These are phyloP conservation scores for Glyptemys insculpta DNA, from an alignment of 2,797 vertebrate species.

Conservation along the genomic window DNA sequence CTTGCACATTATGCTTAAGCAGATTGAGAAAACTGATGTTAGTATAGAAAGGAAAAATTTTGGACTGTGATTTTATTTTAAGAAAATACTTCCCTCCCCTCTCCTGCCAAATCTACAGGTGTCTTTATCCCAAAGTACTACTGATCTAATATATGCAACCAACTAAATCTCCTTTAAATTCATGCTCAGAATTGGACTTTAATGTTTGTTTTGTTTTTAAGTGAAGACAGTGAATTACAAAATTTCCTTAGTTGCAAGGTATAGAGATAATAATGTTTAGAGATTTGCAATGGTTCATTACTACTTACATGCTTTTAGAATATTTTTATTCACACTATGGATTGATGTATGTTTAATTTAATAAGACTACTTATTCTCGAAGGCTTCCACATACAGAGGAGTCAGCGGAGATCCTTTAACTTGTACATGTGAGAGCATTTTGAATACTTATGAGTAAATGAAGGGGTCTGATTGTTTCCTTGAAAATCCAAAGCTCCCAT, in stretches of 20 bases:
- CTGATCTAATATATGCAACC: not conserved
- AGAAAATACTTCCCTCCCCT: slow-evolving; percentile 53
- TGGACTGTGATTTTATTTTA: slow-evolving; percentile 88
- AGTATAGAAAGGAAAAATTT: slow-evolving; percentile 74
- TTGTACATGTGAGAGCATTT: not conserved
- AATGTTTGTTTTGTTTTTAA: not conserved
- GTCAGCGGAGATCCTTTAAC: not conserved
- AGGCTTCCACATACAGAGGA: not conserved
- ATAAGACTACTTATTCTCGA: slow-evolving; percentile 57
- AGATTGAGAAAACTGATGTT: slow-evolving; percentile 22
- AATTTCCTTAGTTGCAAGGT: slow-evolving; percentile 3
- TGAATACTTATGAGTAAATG: not conserved
- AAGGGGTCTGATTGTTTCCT: not conserved
- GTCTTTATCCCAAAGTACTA: slow-evolving; percentile 35
- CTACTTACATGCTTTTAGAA: slow-evolving; percentile 4
- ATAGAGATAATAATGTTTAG: not conserved
- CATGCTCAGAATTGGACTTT: not conserved
- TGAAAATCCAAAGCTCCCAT: not conserved
- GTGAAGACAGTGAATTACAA: not conserved
- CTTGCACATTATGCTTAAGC: slow-evolving; percentile 53
- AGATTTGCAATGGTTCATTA: not conserved
- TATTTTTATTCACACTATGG: not conserved
- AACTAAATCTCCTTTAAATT: not conserved
- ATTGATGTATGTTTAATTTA: not conserved
- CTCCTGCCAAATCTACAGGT: slow-evolving; percentile 37